Evolutionary conservation across 23 tunicate genomes (phyloP), one percentile per base, ranked within the genome.

Genomic region (Pegea sp.): DNA sequence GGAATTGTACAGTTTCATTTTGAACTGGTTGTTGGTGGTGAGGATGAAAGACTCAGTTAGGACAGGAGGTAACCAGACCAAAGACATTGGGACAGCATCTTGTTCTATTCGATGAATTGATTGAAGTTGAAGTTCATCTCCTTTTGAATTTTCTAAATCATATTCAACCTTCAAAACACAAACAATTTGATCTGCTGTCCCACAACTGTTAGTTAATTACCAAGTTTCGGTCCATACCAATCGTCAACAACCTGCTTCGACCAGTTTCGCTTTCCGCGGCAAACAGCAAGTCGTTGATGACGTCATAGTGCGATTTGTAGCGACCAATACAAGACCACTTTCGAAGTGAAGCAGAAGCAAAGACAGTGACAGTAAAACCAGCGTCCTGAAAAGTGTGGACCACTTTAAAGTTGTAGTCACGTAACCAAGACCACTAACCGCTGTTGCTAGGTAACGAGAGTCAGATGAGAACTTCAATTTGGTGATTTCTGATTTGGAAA

Each of bases 241-340:
- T 46, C 0, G 95, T 67, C 34, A 84, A 56, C 34, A 84, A 33
- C 22, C 95, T 38, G 16, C 71, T 56, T 42, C 30, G 56, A 33
- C 64, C 64, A 21, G 64, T 23, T 44, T 84, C 95, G 0, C 63
- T 32, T 30, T 79, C 95, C 1, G 74, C 55, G n/a, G 76, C 91
- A 32, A 91, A 91, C n/a, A 43, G 22, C 16, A 91, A 6, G 44
- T 79, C 84, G 5, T 58, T 52, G 31, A 91, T 79, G 26, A 66
- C 49, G 16, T 72, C 71, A 58, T 84, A 91, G 32, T 91, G 99
- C 1, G 99, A 78, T 44, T 67, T 64, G 71, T 72, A 73, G 29
- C 99, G 48, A 4, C 99, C 99, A 33, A 91, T 50, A 34, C 69
- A 75, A 31, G 57, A 72, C 99, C 99, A 91, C 19, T 49, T 69